Base-by-base conservation (phyloP, 2,113 vertebrate genomes). In the Alectura lathami region DNA sequence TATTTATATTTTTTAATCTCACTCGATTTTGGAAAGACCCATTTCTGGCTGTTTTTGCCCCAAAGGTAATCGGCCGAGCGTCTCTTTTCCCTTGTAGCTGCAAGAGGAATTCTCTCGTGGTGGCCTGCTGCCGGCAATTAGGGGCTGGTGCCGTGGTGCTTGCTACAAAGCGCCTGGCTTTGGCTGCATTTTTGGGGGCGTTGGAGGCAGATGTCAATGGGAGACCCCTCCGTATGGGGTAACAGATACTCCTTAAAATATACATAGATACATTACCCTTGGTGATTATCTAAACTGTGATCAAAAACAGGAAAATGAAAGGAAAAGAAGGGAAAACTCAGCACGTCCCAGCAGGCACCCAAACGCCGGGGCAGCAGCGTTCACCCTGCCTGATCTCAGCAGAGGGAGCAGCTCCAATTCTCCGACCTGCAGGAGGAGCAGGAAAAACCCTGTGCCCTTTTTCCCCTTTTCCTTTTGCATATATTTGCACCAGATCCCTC, bases 151-250 rank as follows among this genome's bases (percentile, higher is more conserved):
- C 32, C 9, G 11, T 7, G 24, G 13, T 3, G 7, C 40, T 67
- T 17, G 18, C 34, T 8, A 3, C 3, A 20, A 12, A 27, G 48
- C 22, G 7, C 20, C 2, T 2, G 16, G 4, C 57, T 93, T 70
- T 6, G 51, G 50, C 8, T 42, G 20, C 13, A 12, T 29, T 9
- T 34, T 17, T 5, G 0, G n/a, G 17, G 26, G 6, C 2, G 38
- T 3, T 21, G 38, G 13, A 26, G 43, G 66, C 59, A 63, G 27
- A 8, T 64, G 20, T 17, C 17, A 5, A 53, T 26, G 21, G 1
- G 24, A 43, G 27, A 12, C 8, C 0, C 0, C 36, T 43, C 26
- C 10, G 7, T 13, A 4, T 11, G 9, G 11, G 14, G 24, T 63
- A 63, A 60, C 7, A 9, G 11, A 30, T 67, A 36, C n/a, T 12